These are phyloP conservation scores for Pachycephus smyrnensis DNA, from an alignment of 2,888 invertebrate genomes.

Conservation along the genomic window DNA sequence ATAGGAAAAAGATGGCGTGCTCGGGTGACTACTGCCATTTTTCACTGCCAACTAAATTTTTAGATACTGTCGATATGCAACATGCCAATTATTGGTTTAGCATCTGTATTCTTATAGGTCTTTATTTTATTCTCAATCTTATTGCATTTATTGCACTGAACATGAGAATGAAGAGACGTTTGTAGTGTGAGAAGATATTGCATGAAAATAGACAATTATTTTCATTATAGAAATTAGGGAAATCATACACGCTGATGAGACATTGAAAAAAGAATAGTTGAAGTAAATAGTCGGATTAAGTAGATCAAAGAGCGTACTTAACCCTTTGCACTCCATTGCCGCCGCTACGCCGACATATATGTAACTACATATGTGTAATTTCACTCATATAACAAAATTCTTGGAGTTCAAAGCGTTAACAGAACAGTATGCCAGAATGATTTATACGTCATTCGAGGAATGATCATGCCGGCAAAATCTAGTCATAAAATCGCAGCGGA, in stretches of 20 bases:
- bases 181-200: conserved; percentile 10
- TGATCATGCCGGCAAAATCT: background rate
- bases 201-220: background rate
- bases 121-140: conserved; percentile 75
- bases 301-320: no score
- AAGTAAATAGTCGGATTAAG: no score
- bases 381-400: no score
- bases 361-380: no score
- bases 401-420: no score
- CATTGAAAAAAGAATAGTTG: background rate
- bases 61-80: conserved; percentile 80
- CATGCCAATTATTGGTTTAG: conserved; percentile 76
- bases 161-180: conserved; percentile 71
- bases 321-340: no score
- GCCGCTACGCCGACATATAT: no score
- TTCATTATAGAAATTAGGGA: background rate
- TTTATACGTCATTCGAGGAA: background rate
- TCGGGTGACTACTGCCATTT: conserved; percentile 82
- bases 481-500: background rate
- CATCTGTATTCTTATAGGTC: conserved; percentile 73
- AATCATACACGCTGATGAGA: background rate
- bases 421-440: background rate
- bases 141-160: conserved; percentile 77
- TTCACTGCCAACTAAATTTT: conserved; percentile 76
- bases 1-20: conserved; percentile 81